phyloP scores from a whole-genome alignment of 2,888 invertebrate genomes.

The Aethes cnicana region DNA sequence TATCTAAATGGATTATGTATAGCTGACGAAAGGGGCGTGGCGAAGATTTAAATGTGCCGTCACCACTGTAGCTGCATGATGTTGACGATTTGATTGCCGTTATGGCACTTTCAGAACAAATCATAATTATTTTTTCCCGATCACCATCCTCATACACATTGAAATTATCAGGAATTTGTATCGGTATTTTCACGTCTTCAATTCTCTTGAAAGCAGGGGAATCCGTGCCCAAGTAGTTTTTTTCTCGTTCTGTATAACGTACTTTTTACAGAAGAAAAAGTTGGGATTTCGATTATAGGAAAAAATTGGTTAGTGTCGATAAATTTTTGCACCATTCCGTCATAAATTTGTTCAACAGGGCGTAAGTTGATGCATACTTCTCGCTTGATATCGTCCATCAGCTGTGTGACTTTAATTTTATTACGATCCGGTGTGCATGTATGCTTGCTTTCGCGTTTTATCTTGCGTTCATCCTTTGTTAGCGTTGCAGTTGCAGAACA shows the following conservation, averaged over 20 bases:
- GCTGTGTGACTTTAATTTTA: background rate
- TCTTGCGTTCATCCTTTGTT: conserved; percentile 1
- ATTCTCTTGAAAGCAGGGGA: background rate
- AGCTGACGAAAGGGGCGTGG: background rate
- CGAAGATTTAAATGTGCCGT: background rate
- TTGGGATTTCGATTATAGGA: background rate
- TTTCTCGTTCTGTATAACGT: conserved; percentile 6
- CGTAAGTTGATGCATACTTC: conserved; percentile 2
- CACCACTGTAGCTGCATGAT: background rate
- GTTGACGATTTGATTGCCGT: background rate
- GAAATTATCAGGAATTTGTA: background rate
- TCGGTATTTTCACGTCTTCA: conserved; percentile 6
- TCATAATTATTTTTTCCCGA: conserved; percentile 5
- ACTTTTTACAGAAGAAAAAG: background rate
- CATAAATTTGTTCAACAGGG: conserved; percentile 2
- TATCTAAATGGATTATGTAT: background rate
- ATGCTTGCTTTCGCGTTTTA: conserved; percentile 6
- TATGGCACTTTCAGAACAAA: background rate
- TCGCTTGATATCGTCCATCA: background rate
- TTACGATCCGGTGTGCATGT: background rate
- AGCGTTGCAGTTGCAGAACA: conserved; percentile 6
- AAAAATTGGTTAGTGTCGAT: background rate
- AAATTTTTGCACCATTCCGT: conserved; percentile 4
- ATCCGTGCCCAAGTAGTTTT: background rate
- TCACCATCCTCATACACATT: conserved; percentile 4